Evolutionary conservation across 2,797 vertebrate species (phyloP).

Genomic region (Epinephelus awoara): DNA sequence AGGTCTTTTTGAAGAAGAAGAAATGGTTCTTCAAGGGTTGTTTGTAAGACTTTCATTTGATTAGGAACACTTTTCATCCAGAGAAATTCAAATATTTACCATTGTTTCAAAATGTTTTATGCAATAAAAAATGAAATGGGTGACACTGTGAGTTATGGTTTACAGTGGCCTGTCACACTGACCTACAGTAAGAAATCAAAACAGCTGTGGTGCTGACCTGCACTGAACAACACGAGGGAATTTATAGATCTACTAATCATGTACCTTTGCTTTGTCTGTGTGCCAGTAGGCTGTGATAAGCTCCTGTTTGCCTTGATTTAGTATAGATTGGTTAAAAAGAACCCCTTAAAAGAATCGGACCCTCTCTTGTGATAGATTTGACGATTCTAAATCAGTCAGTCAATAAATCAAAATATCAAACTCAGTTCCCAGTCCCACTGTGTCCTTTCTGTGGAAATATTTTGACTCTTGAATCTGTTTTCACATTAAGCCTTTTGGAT

Average conservation of each 20-base stretch:
- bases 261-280: fast-evolving
- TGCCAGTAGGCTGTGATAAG: background rate
- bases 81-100: no score
- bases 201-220: background rate
- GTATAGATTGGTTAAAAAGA: background rate
- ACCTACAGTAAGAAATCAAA: constrained; percentile 6
- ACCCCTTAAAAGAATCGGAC: background rate
- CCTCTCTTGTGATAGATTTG: background rate
- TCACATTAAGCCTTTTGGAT: background rate
- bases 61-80: no score
- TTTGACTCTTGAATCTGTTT: background rate
- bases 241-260: background rate
- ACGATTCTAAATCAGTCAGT: background rate
- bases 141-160: background rate
- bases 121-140: background rate
- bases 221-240: background rate
- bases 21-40: no score
- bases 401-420: background rate
- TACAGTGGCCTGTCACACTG: background rate
- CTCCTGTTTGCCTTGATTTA: background rate
- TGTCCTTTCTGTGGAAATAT: background rate
- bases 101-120: no score
- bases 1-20: no score
- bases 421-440: background rate
- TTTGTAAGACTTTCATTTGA: no score